Base-by-base conservation (phyloP, 1,140 invertebrate species). In the Mya arenaria region DNA sequence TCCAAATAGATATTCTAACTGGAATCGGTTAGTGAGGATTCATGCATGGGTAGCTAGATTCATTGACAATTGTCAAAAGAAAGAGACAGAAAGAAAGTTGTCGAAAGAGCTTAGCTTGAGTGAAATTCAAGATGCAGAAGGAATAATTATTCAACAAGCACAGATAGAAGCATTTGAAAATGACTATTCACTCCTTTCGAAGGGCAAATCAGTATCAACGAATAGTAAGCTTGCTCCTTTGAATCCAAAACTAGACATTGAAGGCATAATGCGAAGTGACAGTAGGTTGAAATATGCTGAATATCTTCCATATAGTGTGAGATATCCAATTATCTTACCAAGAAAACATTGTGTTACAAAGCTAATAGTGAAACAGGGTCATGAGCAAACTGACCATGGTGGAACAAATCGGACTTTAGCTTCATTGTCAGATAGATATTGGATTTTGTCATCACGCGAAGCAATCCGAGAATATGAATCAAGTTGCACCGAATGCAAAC, bases 71-170 rank as follows among this genome's bases (percentile, higher is more conserved):
- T 65, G 56, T 68, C 8, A 63, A n/a, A 52, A 34, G 37, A 4
- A 34, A 28, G 56, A 36, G n/a, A 1, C 17, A 71, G 41, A 71
- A 23, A 8, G 15, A 55, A 23, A 55, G 15, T 19, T 15, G 17
- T 0, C 4, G 10, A 39, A 41, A 39, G 58, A 17, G 19, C 65
- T 83, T 17, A 28, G 19, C 15, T 17, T 23, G 1, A 55, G 55
- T 34, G 84, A 85, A 75, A 55, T 83, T 25, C 17, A 34, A 4
- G 66, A 77, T 44, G 48, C 84, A 48, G 80, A 85, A 73, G 25
- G 41, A 25, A 15, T 44, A 48, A 32, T 82, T 19, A 77, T 85
- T 41, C 37, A 17, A 37, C 1, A 52, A 17, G 60, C 48, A 25
- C 71, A 84, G 36, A 28, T 4, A 32, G 17, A 62, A 25, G 28